Percentiles rank a stretch among this genome's conserved stretches.
These are phyloP conservation scores for Lutraria lutraria DNA, from an alignment of 2,888 invertebrate genomes.

Conservation along the genomic window DNA sequence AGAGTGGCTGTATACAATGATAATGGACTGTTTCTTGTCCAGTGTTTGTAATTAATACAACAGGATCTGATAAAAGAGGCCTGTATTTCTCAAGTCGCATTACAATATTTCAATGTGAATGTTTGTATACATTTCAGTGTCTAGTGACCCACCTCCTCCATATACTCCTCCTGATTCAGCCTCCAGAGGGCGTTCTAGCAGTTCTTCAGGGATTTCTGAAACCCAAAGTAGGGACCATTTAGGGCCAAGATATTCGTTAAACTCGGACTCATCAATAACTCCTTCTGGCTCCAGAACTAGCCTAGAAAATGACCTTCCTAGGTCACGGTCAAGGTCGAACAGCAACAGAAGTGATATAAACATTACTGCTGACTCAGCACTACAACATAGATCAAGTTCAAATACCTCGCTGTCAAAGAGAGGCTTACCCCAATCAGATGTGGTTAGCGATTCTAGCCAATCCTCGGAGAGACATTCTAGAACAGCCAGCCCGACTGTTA, in stretches of 20 bases:
- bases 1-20: no score
- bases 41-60: no score
- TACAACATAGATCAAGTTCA: neutral
- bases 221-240: neutral
- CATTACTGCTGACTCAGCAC: neutral
- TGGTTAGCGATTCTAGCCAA: neutral
- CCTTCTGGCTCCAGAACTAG: slow-evolving; percentile 10
- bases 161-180: slow-evolving; percentile 52
- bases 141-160: slow-evolving; percentile 62
- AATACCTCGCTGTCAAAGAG: slow-evolving; percentile 18
- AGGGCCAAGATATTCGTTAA: slow-evolving; percentile 5
- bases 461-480: neutral
- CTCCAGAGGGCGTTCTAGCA: neutral
- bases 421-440: neutral
- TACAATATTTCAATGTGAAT: no score
- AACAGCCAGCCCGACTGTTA: neutral
- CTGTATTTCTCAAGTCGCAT: no score
- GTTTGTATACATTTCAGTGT: slow-evolving; percentile 24
- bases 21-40: no score
- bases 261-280: neutral
- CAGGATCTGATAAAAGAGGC: no score
- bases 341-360: slow-evolving; percentile 20
- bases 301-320: neutral
- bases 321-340: slow-evolving; percentile 35
- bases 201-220: neutral